Conservation (phyloP, 2,113 vertebrate species). For the Papio anubis region DNA sequence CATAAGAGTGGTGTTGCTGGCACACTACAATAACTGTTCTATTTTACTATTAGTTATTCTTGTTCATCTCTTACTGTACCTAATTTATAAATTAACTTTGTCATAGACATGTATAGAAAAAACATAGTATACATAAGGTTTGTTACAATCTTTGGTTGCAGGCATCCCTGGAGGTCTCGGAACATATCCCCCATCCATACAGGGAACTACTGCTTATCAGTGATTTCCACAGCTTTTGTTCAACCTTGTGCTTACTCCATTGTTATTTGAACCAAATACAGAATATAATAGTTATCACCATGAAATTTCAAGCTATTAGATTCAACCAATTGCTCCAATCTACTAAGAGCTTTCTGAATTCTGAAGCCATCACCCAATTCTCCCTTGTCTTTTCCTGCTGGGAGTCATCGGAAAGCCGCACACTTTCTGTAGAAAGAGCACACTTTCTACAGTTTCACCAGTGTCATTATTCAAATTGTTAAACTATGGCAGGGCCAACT, state of each 20-base stretch:
- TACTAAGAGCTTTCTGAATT: neutral
- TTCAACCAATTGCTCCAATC: neutral
- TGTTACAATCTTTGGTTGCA: neutral
- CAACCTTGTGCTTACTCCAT: neutral
- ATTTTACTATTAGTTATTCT: neutral
- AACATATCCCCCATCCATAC: neutral
- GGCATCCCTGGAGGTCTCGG: neutral
- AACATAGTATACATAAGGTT: neutral
- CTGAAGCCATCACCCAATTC: neutral
- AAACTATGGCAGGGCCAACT: neutral
- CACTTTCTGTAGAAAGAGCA: no score
- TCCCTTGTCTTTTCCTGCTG: neutral
- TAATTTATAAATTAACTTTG: neutral
- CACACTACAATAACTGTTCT: neutral
- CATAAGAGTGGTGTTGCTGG: neutral
- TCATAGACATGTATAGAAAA: neutral
- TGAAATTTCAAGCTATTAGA: neutral
- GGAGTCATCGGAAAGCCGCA: neutral
- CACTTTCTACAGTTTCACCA: neutral
- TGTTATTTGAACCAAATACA: neutral
- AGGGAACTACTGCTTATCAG: neutral
- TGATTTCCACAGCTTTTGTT: neutral
- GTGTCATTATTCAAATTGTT: neutral
- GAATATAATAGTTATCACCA: neutral
- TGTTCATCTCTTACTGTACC: neutral